Percentiles rank a stretch among this genome's conserved stretches.
These are phyloP conservation scores for Limenitis camilla DNA, from an alignment of 2,888 invertebrate species.

Conservation along the genomic window DNA sequence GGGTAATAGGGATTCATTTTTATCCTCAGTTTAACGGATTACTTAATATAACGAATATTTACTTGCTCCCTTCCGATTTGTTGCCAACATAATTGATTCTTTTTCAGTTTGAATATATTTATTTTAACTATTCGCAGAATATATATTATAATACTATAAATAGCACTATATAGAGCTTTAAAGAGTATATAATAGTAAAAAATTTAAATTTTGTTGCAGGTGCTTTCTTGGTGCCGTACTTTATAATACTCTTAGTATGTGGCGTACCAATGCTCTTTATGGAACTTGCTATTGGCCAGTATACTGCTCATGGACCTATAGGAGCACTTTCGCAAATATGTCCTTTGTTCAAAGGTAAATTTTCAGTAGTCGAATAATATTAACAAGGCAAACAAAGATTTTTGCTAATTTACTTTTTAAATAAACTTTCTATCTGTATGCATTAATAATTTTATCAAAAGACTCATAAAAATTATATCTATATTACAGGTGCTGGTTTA, in stretches of 20 bases:
- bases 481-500: slow-evolving; percentile 85
- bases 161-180: neutral
- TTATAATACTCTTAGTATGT: slow-evolving; percentile 91
- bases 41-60: too few relatives aligned
- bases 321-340: slow-evolving; percentile 93
- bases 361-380: neutral
- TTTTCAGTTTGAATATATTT: too few relatives aligned
- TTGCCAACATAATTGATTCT: too few relatives aligned
- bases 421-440: neutral
- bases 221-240: slow-evolving; percentile 95
- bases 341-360: slow-evolving; percentile 91
- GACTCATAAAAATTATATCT: neutral
- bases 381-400: neutral
- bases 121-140: too few relatives aligned
- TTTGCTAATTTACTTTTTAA: neutral
- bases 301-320: slow-evolving; percentile 92
- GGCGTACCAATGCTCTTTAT: slow-evolving; percentile 95
- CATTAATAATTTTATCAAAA: neutral
- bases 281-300: slow-evolving; percentile 95
- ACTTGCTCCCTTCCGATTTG: too few relatives aligned
- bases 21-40: too few relatives aligned
- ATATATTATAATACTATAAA: too few relatives aligned
- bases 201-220: slow-evolving; percentile 74
- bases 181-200: neutral
- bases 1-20: too few relatives aligned